Evolutionary conservation across 1,140 invertebrate species (phyloP).

Genomic region (Pseudomyrmex concolor): DNA sequence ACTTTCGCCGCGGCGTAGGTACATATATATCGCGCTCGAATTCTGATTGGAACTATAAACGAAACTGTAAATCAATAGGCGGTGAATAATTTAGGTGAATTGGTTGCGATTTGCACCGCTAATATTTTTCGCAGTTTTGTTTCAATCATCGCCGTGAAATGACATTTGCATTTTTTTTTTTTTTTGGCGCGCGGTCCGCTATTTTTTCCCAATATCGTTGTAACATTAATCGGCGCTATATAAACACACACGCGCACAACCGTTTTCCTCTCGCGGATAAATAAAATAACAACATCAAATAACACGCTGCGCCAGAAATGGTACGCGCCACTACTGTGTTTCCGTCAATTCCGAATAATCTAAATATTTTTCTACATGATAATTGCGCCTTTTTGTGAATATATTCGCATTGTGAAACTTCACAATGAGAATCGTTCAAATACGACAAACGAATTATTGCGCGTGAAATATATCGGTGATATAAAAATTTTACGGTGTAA

Average conservation of each 20-base stretch:
- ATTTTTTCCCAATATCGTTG: constrained; percentile 29
- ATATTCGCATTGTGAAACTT: too few species aligned
- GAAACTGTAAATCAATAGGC: constrained; percentile 24
- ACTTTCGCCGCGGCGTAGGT: not conserved
- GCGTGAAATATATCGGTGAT: not conserved
- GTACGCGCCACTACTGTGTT: not conserved
- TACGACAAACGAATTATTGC: not conserved
- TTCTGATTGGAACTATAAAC: constrained; percentile 20
- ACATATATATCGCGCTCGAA: constrained; percentile 11
- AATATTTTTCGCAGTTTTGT: constrained; percentile 19
- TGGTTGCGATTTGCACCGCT: constrained; percentile 17
- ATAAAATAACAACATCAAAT: constrained; percentile 44
- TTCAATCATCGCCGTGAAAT: constrained; percentile 37
- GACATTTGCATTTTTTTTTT: constrained; percentile 53
- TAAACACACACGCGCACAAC: constrained; percentile 3
- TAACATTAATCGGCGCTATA: constrained; percentile 47
- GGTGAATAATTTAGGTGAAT: constrained; percentile 40
- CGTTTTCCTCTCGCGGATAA: constrained; percentile 16
- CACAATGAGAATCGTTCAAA: not conserved
- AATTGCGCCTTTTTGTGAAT: not conserved
- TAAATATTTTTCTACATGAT: constrained; percentile 16
- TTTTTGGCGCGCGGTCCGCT: not conserved
- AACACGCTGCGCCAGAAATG: not conserved
- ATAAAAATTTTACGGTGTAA: not conserved
- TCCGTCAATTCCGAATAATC: not conserved